Conservation (phyloP, 2,888 invertebrate species). For the Itoplectis maculator region DNA sequence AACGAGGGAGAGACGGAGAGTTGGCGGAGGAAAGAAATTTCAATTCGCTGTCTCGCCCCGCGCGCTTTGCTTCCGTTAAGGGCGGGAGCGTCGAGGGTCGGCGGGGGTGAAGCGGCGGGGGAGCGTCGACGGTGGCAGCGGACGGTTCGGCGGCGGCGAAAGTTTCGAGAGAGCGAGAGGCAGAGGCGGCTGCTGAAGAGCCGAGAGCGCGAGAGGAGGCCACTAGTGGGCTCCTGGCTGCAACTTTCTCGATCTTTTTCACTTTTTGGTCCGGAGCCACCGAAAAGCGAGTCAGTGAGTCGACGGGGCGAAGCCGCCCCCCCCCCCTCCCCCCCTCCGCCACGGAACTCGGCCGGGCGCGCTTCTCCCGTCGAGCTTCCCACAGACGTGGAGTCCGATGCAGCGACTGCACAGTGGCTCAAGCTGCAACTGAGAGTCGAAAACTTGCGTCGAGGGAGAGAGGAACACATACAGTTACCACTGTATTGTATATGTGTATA, state of each 20-base stretch:
- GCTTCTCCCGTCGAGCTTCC: neutral
- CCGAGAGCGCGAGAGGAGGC: conserved; percentile 9
- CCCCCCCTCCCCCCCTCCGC: no score
- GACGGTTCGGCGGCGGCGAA: conserved; percentile 7
- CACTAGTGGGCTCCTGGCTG: conserved; percentile 11
- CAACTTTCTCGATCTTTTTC: conserved; percentile 40
- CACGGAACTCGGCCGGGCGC: conserved; percentile 19
- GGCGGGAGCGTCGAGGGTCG: no score
- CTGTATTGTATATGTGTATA: no score
- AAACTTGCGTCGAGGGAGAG: neutral
- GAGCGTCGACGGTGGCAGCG: neutral
- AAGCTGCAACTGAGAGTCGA: conserved; percentile 1
- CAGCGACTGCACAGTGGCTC: conserved; percentile 12
- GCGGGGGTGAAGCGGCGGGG: neutral
- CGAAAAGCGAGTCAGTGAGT: conserved; percentile 31
- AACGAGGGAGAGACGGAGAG: neutral
- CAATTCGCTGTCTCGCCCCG: conserved; percentile 12
- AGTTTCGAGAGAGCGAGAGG: conserved; percentile 26
- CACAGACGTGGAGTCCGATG: conserved; percentile 11
- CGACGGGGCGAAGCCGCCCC: conserved; percentile 22
- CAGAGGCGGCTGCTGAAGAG: no score
- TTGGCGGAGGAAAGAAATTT: conserved; percentile 20
- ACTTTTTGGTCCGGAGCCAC: conserved; percentile 40
- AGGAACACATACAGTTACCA: neutral
- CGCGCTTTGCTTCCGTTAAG: conserved; percentile 13